phyloP scores from a whole-genome alignment of 2,888 invertebrate genomes.

The Epistrophe eligans region DNA sequence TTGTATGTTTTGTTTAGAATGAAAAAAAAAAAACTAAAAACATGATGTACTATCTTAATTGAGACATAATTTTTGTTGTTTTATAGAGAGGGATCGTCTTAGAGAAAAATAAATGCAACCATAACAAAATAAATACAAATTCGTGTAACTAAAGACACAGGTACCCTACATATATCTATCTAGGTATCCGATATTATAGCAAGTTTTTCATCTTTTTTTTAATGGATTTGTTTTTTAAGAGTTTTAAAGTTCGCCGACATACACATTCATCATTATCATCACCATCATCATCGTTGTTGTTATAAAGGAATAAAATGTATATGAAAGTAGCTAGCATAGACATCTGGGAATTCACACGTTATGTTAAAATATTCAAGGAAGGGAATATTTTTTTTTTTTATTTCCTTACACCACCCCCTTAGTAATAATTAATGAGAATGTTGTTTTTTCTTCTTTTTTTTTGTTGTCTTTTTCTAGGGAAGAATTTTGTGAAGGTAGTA shows the following conservation, averaged over 20 bases:
- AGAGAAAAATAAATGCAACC: background rate
- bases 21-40: background rate
- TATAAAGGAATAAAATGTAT: conserved; percentile 2
- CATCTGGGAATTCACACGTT: conserved; percentile 54
- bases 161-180: too few relatives aligned
- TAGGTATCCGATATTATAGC: background rate
- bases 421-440: conserved; percentile 33
- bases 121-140: background rate
- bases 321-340: conserved; percentile 4
- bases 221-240: conserved; percentile 35
- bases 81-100: background rate
- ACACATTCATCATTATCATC: background rate
- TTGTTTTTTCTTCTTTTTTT: conserved; percentile 23
- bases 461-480: background rate
- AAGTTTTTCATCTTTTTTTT: conserved; percentile 6
- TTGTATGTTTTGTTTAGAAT: background rate
- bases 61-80: conserved; percentile 61
- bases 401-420: conserved; percentile 9
- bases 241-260: conserved; percentile 26
- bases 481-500: background rate
- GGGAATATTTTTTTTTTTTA: background rate
- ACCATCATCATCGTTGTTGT: background rate
- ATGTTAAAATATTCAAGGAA: conserved; percentile 42
- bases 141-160: conserved; percentile 16
- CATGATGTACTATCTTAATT: conserved; percentile 51